Evolutionary conservation across 2,888 invertebrate species (phyloP), one percentile per base, ranked within the genome.

Genomic region (Ennomos erosarius): DNA sequence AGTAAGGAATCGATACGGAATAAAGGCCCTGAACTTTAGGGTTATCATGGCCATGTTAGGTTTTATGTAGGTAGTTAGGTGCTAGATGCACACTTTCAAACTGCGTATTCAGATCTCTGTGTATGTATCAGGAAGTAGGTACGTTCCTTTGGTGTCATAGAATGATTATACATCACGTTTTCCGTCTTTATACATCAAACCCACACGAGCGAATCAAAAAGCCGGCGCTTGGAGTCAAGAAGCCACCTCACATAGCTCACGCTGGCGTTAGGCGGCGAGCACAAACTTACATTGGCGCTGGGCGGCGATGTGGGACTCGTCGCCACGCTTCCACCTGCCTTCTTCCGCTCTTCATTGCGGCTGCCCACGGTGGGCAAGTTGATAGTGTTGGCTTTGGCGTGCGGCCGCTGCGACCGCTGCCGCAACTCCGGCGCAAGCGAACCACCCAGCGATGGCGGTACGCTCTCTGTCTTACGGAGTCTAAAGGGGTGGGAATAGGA

Each of bases 331-430:
- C 73, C 68, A 55, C 76, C 71, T 55, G 73, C 75, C 65, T 84
- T 87, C 74, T 84, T 83, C 67, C 91, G 78, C 52, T 85, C 83
- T 65, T 85, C 85, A 64, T 73, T 73, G 47, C 85, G 79, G 38
- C 70, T 74, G 52, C 26, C 58, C 9, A 82, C 88, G 79, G 93
- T 90, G 4, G 94, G 94, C 65, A 94, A 89, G 78, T 94, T 94
- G 77, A 94, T 94, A 34, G 94, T 94, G 81, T 94, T 94, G 26
- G 94, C 93, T 76, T 92, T 92, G 39, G 85, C 81, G 81, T 92
- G 92, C 13, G 91, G 86, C 48, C 90, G 82, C 77, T 88, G 90
- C 34, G 83, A 72, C 55, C 90, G 85, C 52, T 76, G 74, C 36
- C 88, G 83, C 55, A 86, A 68, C 69, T 89, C 90, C 10, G 85